Evolutionary conservation across 2,113 vertebrate species (phyloP).

Genomic region (Forbesichthys papilliferus): DNA sequence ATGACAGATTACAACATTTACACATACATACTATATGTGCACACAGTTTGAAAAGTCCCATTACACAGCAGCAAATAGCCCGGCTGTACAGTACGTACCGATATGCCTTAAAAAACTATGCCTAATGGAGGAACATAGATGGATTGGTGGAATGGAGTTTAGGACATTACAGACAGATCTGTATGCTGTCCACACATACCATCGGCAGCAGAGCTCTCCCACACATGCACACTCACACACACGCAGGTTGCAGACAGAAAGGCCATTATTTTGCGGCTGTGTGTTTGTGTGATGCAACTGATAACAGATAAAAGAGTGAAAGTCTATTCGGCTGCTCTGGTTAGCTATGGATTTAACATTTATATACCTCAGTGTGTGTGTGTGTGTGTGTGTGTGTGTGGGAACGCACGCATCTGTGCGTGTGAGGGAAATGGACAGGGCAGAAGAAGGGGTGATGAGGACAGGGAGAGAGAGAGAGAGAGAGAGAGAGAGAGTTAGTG

Average conservation of each 20-base stretch:
- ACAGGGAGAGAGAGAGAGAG: slow-evolving; percentile 17
- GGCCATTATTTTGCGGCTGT: slow-evolving; percentile 71
- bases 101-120: no score
- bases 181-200: slow-evolving; percentile 57
- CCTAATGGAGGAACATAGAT: slow-evolving; percentile 2
- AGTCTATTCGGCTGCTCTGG: slow-evolving; percentile 69
- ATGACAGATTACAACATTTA: no score
- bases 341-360: slow-evolving; percentile 71
- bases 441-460: slow-evolving; percentile 22
- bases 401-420: slow-evolving; percentile 6
- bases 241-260: slow-evolving; percentile 62
- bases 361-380: slow-evolving; percentile 32
- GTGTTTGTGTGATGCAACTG: slow-evolving; percentile 72
- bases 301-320: slow-evolving; percentile 70
- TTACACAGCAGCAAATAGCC: no score
- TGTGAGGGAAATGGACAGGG: slow-evolving; percentile 12
- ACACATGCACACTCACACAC: background rate
- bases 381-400: slow-evolving; percentile 15
- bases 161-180: slow-evolving; percentile 48
- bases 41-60: no score
- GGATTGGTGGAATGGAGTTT: slow-evolving; percentile 24
- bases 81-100: no score
- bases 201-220: slow-evolving; percentile 43
- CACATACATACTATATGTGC: no score
- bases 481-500: background rate